A percentile compares a stretch with the other conserved stretches of the same genome.
Conservation (phyloP, 2,888 invertebrate genomes). For the Eustalomyia histrio region DNA sequence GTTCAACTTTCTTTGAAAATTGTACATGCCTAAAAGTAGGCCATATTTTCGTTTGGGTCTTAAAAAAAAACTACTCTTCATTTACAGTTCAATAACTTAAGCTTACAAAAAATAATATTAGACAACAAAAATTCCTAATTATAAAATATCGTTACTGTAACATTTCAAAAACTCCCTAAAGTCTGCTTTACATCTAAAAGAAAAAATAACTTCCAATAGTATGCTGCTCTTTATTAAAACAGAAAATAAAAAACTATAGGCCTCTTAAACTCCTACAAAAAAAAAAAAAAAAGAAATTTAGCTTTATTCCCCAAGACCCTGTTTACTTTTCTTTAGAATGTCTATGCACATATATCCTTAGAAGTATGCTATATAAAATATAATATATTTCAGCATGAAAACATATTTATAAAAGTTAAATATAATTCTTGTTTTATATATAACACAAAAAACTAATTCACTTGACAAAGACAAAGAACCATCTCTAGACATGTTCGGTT, state of each 20-base stretch:
- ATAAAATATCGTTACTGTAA: too few relatives aligned
- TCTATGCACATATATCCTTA: background rate
- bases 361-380: background rate
- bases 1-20: background rate
- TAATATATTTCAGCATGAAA: slow-evolving; percentile 52
- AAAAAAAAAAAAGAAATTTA: too few relatives aligned
- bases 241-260: too few relatives aligned
- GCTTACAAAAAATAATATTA: too few relatives aligned
- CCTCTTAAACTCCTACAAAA: background rate
- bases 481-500: background rate
- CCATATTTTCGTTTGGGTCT: background rate
- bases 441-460: slow-evolving; percentile 27
- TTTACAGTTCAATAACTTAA: too few relatives aligned
- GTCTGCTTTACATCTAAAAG: too few relatives aligned
- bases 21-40: slow-evolving; percentile 1
- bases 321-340: background rate
- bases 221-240: too few relatives aligned
- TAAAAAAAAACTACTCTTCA: too few relatives aligned
- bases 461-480: slow-evolving; percentile 34
- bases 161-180: background rate
- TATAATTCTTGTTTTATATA: slow-evolving; percentile 35
- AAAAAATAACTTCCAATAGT: too few relatives aligned
- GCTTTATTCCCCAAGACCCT: background rate
- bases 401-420: slow-evolving; percentile 54
- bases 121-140: too few relatives aligned